Evolutionary conservation across 2,888 invertebrate species (phyloP).

Genomic region (Drosophila pseudotalamancana): DNA sequence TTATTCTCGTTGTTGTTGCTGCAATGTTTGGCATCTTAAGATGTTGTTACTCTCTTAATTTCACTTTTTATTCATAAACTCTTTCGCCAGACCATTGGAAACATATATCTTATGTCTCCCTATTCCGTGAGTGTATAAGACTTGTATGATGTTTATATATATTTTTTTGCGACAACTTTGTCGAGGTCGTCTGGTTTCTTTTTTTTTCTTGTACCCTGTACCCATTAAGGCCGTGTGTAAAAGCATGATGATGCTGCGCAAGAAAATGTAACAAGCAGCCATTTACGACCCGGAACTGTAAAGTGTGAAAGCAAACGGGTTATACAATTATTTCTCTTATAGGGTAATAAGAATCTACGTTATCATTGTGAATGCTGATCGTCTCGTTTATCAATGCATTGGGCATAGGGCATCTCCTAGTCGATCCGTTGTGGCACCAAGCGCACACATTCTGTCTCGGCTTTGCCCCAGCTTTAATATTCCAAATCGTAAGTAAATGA

Average conservation of each 20-base stretch:
- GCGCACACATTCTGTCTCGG: constrained; percentile 39
- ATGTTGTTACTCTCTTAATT: constrained; percentile 9
- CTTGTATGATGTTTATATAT: constrained; percentile 9
- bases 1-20: constrained; percentile 17
- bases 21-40: not conserved
- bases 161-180: constrained; percentile 63
- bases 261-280: not conserved
- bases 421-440: not conserved
- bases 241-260: not conserved
- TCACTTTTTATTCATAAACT: constrained; percentile 19
- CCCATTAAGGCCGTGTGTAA: not conserved
- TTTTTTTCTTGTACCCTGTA: constrained; percentile 1
- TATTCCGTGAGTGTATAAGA: constrained; percentile 11
- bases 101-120: constrained; percentile 3
- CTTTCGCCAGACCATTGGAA: constrained; percentile 1
- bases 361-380: too few relatives aligned
- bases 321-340: too few relatives aligned
- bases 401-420: not conserved
- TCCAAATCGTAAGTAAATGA: constrained; percentile 40
- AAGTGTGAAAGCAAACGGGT: too few relatives aligned
- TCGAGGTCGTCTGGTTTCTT: constrained; percentile 82
- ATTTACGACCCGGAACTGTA: too few relatives aligned
- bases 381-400: too few relatives aligned
- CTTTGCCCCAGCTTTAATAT: constrained; percentile 38
- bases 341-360: too few relatives aligned